These are phyloP conservation scores for Lethocerus indicus DNA, from an alignment of 1,140 invertebrate genomes.

Conservation along the genomic window DNA sequence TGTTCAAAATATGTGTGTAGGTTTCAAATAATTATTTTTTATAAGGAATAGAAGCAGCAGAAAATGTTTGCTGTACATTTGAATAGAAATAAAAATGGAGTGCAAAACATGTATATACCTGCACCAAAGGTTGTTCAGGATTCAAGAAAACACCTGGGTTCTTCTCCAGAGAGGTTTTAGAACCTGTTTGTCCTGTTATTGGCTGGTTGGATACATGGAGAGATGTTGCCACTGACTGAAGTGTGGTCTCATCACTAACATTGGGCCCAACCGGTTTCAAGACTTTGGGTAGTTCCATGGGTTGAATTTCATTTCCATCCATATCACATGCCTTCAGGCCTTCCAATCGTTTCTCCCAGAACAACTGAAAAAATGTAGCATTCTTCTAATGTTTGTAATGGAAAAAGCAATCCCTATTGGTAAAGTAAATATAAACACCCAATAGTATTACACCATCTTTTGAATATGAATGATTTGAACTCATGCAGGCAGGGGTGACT, in stretches of 20 bases:
- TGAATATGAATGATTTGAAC: too few species aligned
- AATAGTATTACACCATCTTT: too few species aligned
- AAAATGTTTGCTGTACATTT: too few species aligned
- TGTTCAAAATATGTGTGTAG: too few species aligned
- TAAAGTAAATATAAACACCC: too few species aligned
- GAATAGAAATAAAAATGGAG: too few species aligned
- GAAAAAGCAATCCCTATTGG: too few species aligned
- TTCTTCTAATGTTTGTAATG: too few species aligned
- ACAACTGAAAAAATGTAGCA: conserved; percentile 46
- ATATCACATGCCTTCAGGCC: conserved; percentile 72
- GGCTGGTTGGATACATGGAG: conserved; percentile 63
- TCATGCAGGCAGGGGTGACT: too few species aligned
- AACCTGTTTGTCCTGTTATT: conserved; percentile 78
- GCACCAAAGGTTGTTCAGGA: conserved; percentile 89
- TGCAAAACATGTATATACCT: too few species aligned
- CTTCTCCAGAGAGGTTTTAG: conserved; percentile 68
- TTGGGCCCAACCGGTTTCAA: conserved; percentile 86
- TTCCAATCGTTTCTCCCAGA: conserved; percentile 95
- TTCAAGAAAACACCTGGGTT: conserved; percentile 92
- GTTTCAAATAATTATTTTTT: too few species aligned
- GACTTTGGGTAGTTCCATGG: conserved; percentile 68
- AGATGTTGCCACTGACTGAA: conserved; percentile 79
- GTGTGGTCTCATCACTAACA: conserved; percentile 72
- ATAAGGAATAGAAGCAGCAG: too few species aligned
- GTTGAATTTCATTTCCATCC: conserved; percentile 61